Conservation (phyloP, 2,797 vertebrate genomes). For the Poeciliopsis presidionis region DNA sequence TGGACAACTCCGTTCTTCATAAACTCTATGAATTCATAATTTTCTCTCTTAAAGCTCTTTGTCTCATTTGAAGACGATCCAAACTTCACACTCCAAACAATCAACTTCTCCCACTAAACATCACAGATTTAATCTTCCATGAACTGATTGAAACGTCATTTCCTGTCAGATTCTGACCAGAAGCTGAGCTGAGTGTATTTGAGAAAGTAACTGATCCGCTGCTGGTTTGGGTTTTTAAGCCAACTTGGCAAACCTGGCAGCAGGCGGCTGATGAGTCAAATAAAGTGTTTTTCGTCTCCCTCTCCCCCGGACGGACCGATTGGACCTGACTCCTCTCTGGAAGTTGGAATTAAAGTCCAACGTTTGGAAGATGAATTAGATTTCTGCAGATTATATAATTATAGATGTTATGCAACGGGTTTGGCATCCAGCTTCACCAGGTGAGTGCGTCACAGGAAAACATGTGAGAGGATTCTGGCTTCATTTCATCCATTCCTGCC, state of each 20-base stretch:
- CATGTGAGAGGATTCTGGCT: slow-evolving; percentile 1
- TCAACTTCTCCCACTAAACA: neutral
- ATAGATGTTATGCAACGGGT: slow-evolving; percentile 33
- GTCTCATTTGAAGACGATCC: neutral
- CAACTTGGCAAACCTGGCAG: slow-evolving; percentile 42
- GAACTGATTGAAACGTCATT: neutral
- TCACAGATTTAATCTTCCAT: neutral
- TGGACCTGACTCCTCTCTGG: slow-evolving; percentile 10
- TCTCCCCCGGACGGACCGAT: neutral
- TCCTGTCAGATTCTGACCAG: neutral
- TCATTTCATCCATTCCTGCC: neutral
- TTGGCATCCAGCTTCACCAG: slow-evolving; percentile 13
- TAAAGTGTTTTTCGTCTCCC: slow-evolving; percentile 9
- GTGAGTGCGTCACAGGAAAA: slow-evolving; percentile 11
- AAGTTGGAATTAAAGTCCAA: slow-evolving; percentile 3
- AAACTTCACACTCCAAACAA: neutral
- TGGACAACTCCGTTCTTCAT: neutral
- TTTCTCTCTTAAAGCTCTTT: neutral
- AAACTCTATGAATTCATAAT: neutral
- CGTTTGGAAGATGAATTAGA: slow-evolving; percentile 4
- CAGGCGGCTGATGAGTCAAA: neutral
- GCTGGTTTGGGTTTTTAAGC: neutral
- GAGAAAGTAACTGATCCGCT: slow-evolving; percentile 32
- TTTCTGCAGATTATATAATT: slow-evolving; percentile 36
- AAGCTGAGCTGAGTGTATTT: slow-evolving; percentile 14